Evolutionary conservation across 2,113 vertebrate genomes (phyloP), one percentile per base, ranked within the genome.

Genomic region (Glaucidium brasilianum): DNA sequence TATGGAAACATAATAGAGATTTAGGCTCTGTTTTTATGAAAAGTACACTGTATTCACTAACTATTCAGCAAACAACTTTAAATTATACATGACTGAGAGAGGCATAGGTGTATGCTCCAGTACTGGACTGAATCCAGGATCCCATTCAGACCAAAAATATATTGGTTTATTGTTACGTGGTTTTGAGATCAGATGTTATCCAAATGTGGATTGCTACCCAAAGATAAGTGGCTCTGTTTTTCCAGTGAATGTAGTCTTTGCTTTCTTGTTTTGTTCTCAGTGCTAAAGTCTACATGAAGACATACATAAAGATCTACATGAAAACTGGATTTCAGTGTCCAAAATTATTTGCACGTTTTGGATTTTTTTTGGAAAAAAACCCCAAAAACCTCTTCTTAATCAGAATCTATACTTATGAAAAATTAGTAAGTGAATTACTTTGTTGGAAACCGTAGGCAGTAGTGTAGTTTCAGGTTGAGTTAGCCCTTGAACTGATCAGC

Each of bases 311-410:
- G 60, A 47, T 83, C 52, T 47, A 19, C 6, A 26, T 27, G 45
- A 26, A 77, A 68, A 60, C 1, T 53, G 22, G 25, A 34, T 58
- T 17, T 45, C 50, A 17, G 5, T 58, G 14, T 25, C 45, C n/a
- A 69, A 50, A 86, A 64, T 0, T 2, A 68, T 77, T 73, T 93
- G 26, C 12, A 60, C 2, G 1, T 18, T 87, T 64, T 41, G 30
- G 7, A 47, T 37, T 47, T 66, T 76, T 62, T 7, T 1, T 0
- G 4, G 5, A 2, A 6, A 11, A 11, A 52, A 52, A n/a, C 0
- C 1, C 8, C 19, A 4, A 5, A 14, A 23, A 3, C 0, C 6
- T 71, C 8, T 43, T 85, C 39, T 69, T 60, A 62, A 13, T 6
- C 27, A 41, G 11, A 76, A 79, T 55, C 5, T 66, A 13, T 59